Conservation (phyloP, 2,888 invertebrate genomes). For the Amphipoea lucens region DNA sequence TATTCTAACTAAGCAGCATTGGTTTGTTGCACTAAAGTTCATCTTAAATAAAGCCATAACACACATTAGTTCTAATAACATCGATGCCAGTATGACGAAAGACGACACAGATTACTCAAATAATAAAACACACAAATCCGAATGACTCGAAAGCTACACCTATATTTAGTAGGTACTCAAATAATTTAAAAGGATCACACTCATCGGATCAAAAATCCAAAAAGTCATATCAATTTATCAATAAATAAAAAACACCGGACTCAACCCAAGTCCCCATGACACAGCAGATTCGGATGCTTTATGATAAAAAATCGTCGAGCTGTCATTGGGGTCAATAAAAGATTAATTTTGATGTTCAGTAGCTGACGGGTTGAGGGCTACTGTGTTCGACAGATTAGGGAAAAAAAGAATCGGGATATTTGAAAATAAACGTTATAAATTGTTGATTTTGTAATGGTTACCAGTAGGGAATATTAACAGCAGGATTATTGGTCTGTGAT, state of each 20-base stretch:
- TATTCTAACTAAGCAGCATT: no score
- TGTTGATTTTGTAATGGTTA: conserved; percentile 6
- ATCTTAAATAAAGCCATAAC: no score
- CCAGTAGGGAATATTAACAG: background rate
- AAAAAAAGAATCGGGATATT: conserved; percentile 19
- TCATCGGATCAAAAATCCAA: conserved; percentile 40
- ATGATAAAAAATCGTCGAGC: conserved; percentile 53
- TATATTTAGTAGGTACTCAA: conserved; percentile 25
- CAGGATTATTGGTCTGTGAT: background rate
- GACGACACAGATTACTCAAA: background rate
- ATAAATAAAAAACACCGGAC: conserved; percentile 47
- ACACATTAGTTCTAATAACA: background rate
- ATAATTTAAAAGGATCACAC: conserved; percentile 39
- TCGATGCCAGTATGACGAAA: background rate
- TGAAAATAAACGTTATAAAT: background rate
- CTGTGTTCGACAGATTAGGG: conserved; percentile 47
- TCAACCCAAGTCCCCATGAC: conserved; percentile 41
- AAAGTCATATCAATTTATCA: conserved; percentile 51
- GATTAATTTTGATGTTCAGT: conserved; percentile 63
- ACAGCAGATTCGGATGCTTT: conserved; percentile 44
- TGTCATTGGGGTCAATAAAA: conserved; percentile 62
- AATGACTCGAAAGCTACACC: background rate
- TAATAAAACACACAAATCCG: background rate
- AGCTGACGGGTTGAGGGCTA: conserved; percentile 54
- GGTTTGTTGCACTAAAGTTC: background rate